Conservation (phyloP, 37 sponge, comb jelly and placozoan species). For the Crambe crambe region DNA sequence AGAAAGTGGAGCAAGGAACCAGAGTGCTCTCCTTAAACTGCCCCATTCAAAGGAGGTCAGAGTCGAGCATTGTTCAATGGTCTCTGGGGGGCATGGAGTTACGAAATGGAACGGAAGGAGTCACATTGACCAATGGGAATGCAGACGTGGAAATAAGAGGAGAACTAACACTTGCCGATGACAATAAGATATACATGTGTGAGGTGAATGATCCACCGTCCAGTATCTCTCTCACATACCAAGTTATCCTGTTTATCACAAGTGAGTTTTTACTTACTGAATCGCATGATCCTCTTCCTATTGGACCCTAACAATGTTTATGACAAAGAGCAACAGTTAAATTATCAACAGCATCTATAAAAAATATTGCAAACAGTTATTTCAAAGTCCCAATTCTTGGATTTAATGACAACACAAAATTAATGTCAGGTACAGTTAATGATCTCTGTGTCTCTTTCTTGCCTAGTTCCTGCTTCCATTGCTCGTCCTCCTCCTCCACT, state of each 20-base stretch:
- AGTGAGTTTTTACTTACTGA: conserved; percentile 28
- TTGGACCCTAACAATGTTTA: too few species aligned
- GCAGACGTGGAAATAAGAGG: not conserved
- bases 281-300: too few species aligned
- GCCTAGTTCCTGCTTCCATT: conserved; percentile 22
- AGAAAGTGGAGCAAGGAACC: not conserved
- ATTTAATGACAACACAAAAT: too few species aligned
- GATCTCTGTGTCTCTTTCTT: too few species aligned
- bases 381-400: too few species aligned
- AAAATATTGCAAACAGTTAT: too few species aligned
- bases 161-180: not conserved
- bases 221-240: not conserved
- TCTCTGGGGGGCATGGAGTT: not conserved
- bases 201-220: not conserved
- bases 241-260: conserved; percentile 6
- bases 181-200: conserved; percentile 29
- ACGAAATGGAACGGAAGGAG: not conserved
- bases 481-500: not conserved
- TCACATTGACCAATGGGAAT: not conserved
- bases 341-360: too few species aligned
- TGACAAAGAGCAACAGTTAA: too few species aligned
- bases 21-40: not conserved
- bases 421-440: too few species aligned
- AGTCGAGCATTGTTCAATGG: not conserved
- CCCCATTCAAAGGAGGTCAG: conserved; percentile 1